phyloP scores from a whole-genome alignment of 2,888 invertebrate species.

The Microplitis manilae region DNA sequence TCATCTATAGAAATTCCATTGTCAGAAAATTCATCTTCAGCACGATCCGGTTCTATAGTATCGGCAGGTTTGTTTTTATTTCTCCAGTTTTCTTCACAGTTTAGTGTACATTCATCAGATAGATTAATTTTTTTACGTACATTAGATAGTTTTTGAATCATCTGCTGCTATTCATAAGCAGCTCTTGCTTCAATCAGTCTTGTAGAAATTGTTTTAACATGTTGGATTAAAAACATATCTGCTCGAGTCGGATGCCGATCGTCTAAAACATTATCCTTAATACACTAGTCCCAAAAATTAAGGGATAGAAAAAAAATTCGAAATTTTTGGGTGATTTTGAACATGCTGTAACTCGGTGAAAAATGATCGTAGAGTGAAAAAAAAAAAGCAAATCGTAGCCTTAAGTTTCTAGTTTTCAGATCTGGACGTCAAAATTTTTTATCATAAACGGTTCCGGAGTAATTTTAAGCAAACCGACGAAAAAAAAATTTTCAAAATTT shows the following conservation, averaged over 20 bases:
- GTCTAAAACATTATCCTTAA: background rate
- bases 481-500: too few relatives aligned
- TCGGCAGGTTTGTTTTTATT: background rate
- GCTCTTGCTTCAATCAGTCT: background rate
- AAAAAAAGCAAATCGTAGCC: too few relatives aligned
- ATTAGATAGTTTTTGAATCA: background rate
- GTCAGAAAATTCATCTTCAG: constrained; percentile 6
- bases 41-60: background rate
- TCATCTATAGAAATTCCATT: background rate
- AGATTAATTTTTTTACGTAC: background rate
- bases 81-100: constrained; percentile 3
- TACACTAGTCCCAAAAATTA: too few relatives aligned
- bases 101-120: background rate
- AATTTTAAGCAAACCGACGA: too few relatives aligned
- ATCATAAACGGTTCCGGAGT: too few relatives aligned
- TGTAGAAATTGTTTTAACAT: background rate
- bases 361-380: too few relatives aligned
- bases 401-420: too few relatives aligned
- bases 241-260: background rate
- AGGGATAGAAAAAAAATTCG: too few relatives aligned
- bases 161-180: background rate
- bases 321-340: too few relatives aligned
- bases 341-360: too few relatives aligned
- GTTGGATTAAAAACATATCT: constrained; percentile 8
- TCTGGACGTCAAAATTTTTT: too few relatives aligned